These are phyloP conservation scores for Danionella dracula DNA, from an alignment of 2,797 vertebrate genomes.

Conservation along the genomic window DNA sequence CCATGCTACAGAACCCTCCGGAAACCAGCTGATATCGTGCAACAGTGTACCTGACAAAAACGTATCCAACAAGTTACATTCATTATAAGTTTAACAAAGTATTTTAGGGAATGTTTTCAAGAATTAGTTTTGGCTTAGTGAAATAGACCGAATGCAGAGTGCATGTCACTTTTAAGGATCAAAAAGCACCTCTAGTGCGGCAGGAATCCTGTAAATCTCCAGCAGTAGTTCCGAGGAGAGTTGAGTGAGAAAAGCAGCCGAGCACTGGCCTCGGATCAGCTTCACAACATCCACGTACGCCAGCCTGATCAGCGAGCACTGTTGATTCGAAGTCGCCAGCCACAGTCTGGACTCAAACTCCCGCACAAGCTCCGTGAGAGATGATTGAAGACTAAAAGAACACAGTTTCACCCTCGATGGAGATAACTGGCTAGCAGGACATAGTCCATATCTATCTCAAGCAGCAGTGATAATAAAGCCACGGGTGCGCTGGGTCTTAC, in stretches of 20 bases:
- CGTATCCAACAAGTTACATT: no score
- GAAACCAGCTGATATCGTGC: no score
- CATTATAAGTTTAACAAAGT: no score
- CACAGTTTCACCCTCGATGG: no score
- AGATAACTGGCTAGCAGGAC: no score
- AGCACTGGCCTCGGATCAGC: constrained; percentile 56
- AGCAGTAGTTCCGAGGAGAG: constrained; percentile 54
- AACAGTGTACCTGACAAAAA: no score
- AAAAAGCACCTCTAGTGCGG: constrained; percentile 44
- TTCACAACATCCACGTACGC: constrained; percentile 66
- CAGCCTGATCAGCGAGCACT: constrained; percentile 68
- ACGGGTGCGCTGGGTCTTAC: constrained; percentile 42
- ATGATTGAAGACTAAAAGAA: background rate
- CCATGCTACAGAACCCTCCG: no score
- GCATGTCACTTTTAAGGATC: no score
- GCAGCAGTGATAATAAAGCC: background rate
- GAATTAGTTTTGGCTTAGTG: no score
- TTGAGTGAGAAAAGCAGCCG: constrained; percentile 54
- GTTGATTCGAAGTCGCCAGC: constrained; percentile 65
- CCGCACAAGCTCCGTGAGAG: constrained; percentile 50
- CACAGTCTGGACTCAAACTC: constrained; percentile 61
- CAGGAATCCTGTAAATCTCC: constrained; percentile 50
- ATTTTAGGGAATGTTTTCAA: no score
- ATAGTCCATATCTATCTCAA: no score
- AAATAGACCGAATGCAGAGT: no score